Evolutionary conservation across 2,888 invertebrate genomes (phyloP), one percentile per base, ranked within the genome.

Genomic region (Neria commutata): DNA sequence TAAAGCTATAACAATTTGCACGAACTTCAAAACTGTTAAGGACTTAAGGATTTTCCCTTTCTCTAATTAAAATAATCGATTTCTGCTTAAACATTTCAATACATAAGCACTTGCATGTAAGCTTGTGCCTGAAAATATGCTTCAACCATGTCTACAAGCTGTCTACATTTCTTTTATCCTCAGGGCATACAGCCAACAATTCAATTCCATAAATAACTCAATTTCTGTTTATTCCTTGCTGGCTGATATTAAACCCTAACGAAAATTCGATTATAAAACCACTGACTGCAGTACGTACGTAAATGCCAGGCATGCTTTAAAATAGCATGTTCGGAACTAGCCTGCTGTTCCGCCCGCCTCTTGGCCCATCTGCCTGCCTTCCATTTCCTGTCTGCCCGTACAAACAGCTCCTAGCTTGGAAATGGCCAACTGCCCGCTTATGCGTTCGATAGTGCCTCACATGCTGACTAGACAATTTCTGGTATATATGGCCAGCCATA

Each of bases 131-230:
- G 25, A 16, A 53, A 53, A 33, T 53, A 42, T 45, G 53, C 53
- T 25, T 25, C 21, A 53, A 53, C 25, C 26, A 17, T 42, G 53
- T 53, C 53, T 42, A 42, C 24, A n/a, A 40, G 26, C 40, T 42
- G 53, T 53, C 53, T 53, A 25, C 42, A 16, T 3, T 14, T 25
- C 24, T 50, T 17, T 6, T 23, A 11, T 25, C 23, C 33, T 19
- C 29, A 26, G 19, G 2, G 21, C 42, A 11, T 21, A 42, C 29
- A 29, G 29, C 67, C 71, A 72, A 72, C 74, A 73, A 72, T 73
- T 68, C 63, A 63, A 61, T 56, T 65, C 67, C 72, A 72, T 68
- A 72, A 72, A 72, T 72, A 73, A 72, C 74, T 72, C 72, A 71
- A 73, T 72, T 71, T 67, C 53, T 54, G 49, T n/a, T n/a, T n/a